A percentile compares a stretch with the other conserved stretches of the same genome.
Conservation (phyloP, 2,113 vertebrate species). For the Myotis lucifugus region DNA sequence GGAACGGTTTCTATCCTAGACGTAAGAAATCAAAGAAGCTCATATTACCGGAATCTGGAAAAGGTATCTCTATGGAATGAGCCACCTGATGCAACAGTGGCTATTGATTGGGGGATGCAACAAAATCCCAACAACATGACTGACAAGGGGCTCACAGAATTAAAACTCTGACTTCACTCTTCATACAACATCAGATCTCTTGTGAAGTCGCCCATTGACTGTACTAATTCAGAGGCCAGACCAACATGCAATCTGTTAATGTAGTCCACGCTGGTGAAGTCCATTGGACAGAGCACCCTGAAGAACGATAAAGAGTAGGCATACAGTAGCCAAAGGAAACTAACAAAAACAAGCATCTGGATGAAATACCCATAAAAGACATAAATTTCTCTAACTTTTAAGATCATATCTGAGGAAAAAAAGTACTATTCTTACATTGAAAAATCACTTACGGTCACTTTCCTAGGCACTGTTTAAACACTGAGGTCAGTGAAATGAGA, state of each 20-base stretch:
- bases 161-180: neutral
- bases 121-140: neutral
- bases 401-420: fast-evolving
- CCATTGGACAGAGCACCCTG: neutral
- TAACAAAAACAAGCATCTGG: neutral
- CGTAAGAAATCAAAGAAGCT: neutral
- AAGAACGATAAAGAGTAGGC: neutral
- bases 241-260: neutral
- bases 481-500: neutral
- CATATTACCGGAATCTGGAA: neutral
- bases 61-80: neutral
- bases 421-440: neutral
- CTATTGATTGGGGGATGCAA: neutral
- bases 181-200: neutral
- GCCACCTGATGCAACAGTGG: neutral
- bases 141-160: neutral
- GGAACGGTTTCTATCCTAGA: neutral
- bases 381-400: neutral
- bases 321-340: neutral
- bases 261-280: neutral
- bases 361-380: neutral
- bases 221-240: neutral
- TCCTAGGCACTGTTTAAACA: neutral
- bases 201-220: neutral
- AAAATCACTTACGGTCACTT: neutral